Conservation (phyloP, 2,888 invertebrate genomes). For the Carterocephalus palaemon region DNA sequence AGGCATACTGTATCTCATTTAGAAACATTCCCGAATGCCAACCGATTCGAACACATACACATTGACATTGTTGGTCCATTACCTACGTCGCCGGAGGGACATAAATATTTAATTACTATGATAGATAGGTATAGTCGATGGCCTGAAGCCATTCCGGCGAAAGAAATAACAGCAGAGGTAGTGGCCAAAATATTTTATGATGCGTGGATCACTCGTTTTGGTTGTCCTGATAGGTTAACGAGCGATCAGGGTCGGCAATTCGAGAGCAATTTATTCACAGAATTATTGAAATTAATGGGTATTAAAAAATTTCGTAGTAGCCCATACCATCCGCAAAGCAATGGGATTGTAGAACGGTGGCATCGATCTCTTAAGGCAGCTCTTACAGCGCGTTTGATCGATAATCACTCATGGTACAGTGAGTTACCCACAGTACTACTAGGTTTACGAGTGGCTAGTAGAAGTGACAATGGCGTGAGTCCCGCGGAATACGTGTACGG, state of each 20-base stretch:
- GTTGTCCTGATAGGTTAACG: slow-evolving; percentile 23
- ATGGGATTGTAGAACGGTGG: background rate
- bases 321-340: background rate
- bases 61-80: slow-evolving; percentile 28
- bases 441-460: slow-evolving; percentile 6
- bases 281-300: background rate
- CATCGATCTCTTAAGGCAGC: slow-evolving; percentile 2
- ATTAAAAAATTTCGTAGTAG: too few relatives aligned
- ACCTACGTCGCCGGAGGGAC: slow-evolving; percentile 17
- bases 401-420: background rate
- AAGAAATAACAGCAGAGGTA: slow-evolving; percentile 28
- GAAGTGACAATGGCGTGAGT: background rate
- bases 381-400: background rate
- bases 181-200: slow-evolving; percentile 31
- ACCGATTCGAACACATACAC: slow-evolving; percentile 7
- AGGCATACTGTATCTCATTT: slow-evolving; percentile 11
- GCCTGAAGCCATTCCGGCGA: slow-evolving; percentile 32
- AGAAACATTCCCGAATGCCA: slow-evolving; percentile 2
- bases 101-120: slow-evolving; percentile 32
- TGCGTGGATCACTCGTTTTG: slow-evolving; percentile 29
- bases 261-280: slow-evolving; percentile 19
- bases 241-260: slow-evolving; percentile 1
- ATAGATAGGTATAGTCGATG: slow-evolving; percentile 34
- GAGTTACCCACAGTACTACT: slow-evolving; percentile 7
- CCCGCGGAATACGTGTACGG: slow-evolving; percentile 18